A percentile compares a stretch with the other conserved stretches of the same genome.
These are phyloP conservation scores for Anser brachyrhynchus DNA, from an alignment of 2,113 vertebrate species.

Conservation along the genomic window DNA sequence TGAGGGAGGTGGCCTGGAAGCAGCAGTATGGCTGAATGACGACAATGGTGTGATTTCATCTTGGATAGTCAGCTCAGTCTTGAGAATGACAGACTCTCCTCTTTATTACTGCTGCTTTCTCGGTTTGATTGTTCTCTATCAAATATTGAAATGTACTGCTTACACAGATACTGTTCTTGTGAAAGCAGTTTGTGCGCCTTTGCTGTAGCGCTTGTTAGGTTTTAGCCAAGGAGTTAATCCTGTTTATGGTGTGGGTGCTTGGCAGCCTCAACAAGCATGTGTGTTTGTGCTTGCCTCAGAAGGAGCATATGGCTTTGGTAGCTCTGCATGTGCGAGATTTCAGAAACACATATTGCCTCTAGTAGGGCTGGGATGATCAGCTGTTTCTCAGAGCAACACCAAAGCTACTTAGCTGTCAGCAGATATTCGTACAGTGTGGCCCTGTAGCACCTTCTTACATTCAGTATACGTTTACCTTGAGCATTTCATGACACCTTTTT, in stretches of 20 bases:
- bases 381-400: not conserved
- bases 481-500: not conserved
- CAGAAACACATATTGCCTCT: not conserved
- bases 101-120: not conserved
- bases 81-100: not conserved
- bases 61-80: not conserved
- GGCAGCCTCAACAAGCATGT: not conserved
- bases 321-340: slow-evolving; percentile 11
- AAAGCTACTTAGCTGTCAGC: not conserved
- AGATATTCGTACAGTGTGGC: not conserved
- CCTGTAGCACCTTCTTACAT: not conserved
- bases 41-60: not conserved
- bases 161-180: not conserved
- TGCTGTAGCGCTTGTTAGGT: not conserved
- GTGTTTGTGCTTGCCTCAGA: not conserved
- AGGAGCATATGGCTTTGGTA: not conserved
- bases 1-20: not conserved
- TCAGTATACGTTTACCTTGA: not conserved
- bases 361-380: not conserved
- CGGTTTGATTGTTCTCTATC: not conserved
- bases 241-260: not conserved
- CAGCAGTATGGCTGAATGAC: not conserved
- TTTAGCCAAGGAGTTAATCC: not conserved
- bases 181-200: not conserved
- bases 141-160: not conserved